phyloP scores from a whole-genome alignment of 2,797 vertebrate species.

The Ptychobarbus kaznakovi region DNA sequence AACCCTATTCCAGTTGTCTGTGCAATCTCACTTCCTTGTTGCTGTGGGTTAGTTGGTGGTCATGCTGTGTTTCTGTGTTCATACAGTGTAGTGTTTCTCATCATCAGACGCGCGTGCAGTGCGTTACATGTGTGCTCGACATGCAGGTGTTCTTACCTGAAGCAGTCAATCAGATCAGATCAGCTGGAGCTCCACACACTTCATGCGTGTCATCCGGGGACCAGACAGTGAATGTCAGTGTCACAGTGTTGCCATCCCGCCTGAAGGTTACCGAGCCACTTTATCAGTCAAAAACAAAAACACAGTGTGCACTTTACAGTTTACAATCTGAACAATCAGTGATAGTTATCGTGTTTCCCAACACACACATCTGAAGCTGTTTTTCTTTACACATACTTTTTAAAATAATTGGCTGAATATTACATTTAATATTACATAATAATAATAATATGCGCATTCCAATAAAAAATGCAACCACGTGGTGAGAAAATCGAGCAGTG shows the following conservation, averaged over 20 bases:
- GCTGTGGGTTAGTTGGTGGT: neutral
- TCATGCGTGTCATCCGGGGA: neutral
- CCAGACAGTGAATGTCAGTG: neutral
- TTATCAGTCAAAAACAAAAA: neutral
- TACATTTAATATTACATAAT: neutral
- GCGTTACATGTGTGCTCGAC: neutral
- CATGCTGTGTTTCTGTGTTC: neutral
- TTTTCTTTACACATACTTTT: neutral
- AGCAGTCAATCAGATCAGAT: neutral
- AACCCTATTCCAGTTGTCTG: no score
- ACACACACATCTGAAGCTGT: neutral
- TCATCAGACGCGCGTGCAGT: neutral
- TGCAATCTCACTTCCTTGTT: conserved; percentile 4
- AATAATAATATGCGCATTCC: neutral
- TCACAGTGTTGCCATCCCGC: neutral
- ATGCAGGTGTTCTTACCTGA: conserved; percentile 2
- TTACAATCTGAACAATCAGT: neutral
- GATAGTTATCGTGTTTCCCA: neutral
- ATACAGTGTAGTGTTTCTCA: neutral
- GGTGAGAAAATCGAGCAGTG: neutral
- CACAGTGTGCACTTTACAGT: neutral
- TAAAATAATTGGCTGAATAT: neutral
- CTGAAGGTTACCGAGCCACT: neutral
- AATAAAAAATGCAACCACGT: neutral
- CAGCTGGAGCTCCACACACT: neutral